Evolutionary conservation across 64 coral and sea anemone genomes (phyloP).

Genomic region (Dendrophyllia cribrosa): DNA sequence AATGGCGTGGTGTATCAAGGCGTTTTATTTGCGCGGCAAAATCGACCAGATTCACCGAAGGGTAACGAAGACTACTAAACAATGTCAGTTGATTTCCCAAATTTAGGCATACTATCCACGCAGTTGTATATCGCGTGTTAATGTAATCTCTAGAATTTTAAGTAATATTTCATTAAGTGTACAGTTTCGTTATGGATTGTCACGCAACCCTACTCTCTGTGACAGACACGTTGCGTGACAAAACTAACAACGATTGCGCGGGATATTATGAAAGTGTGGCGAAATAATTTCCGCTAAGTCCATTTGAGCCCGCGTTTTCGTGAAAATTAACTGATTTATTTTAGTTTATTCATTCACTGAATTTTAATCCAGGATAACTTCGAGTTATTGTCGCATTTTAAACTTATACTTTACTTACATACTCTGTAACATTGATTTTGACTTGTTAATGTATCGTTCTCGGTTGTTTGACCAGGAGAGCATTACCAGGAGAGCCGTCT

Average conservation of each 20-base stretch:
- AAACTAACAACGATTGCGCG: not conserved
- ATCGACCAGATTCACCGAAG: constrained; percentile 49
- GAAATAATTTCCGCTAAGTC: not conserved
- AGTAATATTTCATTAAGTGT: not conserved
- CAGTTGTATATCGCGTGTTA: not conserved
- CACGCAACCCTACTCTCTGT: not conserved
- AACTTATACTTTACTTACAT: not conserved
- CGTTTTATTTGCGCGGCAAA: constrained; percentile 89
- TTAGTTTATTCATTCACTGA: not conserved
- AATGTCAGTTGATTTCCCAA: not conserved
- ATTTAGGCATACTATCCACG: not conserved
- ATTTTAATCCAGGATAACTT: not conserved
- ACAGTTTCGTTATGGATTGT: not conserved
- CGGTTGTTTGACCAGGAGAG: not conserved
- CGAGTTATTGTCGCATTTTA: not conserved
- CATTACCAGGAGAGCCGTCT: not conserved
- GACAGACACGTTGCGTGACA: not conserved
- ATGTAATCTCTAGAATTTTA: not conserved
- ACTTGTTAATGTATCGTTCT: not conserved
- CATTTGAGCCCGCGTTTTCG: not conserved
- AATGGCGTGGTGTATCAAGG: constrained; percentile 97
- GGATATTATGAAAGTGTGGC: not conserved
- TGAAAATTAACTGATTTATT: not conserved
- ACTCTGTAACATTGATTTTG: not conserved
- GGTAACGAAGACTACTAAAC: constrained; percentile 47